Evolutionary conservation across 2,888 invertebrate genomes (phyloP).

Genomic region (Stenoptilia bipunctidactyla): DNA sequence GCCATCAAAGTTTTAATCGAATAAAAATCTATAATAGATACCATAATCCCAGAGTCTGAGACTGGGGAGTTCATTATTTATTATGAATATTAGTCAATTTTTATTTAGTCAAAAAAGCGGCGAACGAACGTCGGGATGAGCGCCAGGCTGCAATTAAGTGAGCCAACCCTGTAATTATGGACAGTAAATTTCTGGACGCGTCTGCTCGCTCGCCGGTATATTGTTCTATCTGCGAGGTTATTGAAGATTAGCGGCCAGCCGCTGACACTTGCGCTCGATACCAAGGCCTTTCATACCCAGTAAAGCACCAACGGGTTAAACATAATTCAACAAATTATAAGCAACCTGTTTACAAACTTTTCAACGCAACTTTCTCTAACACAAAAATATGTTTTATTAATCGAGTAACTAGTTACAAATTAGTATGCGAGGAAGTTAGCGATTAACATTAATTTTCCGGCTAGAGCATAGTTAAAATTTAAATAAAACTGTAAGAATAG

Average conservation of each 20-base stretch:
- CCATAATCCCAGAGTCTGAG: conserved; percentile 44
- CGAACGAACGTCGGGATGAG: conserved; percentile 43
- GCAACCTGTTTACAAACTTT: no score
- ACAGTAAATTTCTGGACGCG: conserved; percentile 85
- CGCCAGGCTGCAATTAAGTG: conserved; percentile 82
- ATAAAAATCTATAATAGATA: conserved; percentile 41
- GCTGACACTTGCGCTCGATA: conserved; percentile 11
- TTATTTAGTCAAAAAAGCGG: conserved; percentile 68
- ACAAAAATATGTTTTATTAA: no score
- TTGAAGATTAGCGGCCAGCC: conserved; percentile 15
- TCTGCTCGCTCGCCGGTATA: conserved; percentile 38
- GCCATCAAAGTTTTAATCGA: conserved; percentile 14
- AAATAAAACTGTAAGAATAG: conserved; percentile 16
- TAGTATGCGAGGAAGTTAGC: background rate
- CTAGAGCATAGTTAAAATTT: conserved; percentile 16
- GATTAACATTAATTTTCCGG: conserved; percentile 21
- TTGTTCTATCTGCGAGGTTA: conserved; percentile 50
- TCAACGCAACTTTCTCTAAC: no score
- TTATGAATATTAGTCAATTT: conserved; percentile 72
- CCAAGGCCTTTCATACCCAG: background rate
- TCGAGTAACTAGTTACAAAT: background rate
- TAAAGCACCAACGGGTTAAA: no score
- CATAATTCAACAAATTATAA: no score
- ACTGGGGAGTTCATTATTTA: conserved; percentile 67
- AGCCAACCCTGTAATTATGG: conserved; percentile 87